Conservation (phyloP, 2,113 vertebrate genomes). For the Aix galericulata region DNA sequence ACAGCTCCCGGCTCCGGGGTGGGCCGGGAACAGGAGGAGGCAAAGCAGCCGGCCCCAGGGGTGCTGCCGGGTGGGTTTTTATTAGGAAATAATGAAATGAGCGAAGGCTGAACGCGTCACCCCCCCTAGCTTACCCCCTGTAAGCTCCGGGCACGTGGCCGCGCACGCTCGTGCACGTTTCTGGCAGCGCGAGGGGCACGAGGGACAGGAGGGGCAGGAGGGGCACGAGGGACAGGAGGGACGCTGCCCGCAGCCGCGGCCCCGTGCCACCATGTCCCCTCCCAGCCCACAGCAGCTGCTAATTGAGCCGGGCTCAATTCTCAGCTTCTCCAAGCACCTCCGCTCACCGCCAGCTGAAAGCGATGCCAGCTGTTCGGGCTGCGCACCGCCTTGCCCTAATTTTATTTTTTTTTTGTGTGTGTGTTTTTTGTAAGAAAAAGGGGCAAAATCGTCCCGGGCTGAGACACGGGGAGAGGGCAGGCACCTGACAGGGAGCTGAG, state of each 20-base stretch:
- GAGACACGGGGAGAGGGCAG: neutral
- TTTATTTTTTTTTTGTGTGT: neutral
- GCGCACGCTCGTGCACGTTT: neutral
- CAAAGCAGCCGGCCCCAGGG: accelerated
- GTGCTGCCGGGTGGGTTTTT: neutral
- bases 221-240: neutral
- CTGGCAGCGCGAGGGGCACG: neutral
- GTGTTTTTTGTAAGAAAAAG: neutral
- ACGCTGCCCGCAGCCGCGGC: neutral
- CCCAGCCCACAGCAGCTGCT: accelerated
- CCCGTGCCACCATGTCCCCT: neutral
- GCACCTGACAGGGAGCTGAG: neutral
- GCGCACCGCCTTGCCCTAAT: neutral
- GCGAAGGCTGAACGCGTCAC: too few species aligned
- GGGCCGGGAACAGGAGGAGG: neutral
- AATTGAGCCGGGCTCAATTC: neutral
- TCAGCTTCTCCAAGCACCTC: neutral
- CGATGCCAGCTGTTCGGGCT: neutral
- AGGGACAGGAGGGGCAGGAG: neutral
- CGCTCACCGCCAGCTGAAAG: too few species aligned
- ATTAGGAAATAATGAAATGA: neutral
- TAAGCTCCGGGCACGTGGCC: neutral
- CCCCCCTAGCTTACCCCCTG: too few species aligned
- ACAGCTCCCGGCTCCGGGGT: neutral
- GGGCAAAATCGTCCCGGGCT: neutral